Conservation (phyloP, 2,888 invertebrate species). For the Globia sparganii region DNA sequence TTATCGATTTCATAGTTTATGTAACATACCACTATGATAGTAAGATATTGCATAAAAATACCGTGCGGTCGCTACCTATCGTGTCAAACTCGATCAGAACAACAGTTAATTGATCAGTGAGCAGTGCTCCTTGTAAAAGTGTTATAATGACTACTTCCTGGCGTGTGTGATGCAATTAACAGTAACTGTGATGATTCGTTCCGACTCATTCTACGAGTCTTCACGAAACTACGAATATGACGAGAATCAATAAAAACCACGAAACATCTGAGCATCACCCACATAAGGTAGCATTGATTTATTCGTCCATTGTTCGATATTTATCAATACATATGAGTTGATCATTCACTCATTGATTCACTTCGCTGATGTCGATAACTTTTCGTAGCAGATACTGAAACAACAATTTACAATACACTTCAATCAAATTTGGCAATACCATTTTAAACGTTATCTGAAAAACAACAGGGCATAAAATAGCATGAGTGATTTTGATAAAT, state of each 20-base stretch:
- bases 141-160: slow-evolving; percentile 70
- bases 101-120: slow-evolving; percentile 54
- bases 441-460: slow-evolving; percentile 7
- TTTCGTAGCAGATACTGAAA: slow-evolving; percentile 1
- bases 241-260: slow-evolving; percentile 23
- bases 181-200: slow-evolving; percentile 58
- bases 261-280: slow-evolving; percentile 13
- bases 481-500: slow-evolving; percentile 29
- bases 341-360: slow-evolving; percentile 8
- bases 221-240: slow-evolving; percentile 40
- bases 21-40: slow-evolving; percentile 60
- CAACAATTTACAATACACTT: background rate
- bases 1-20: slow-evolving; percentile 68
- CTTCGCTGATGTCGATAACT: background rate
- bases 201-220: slow-evolving; percentile 42
- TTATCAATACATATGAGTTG: background rate
- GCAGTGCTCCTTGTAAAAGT: slow-evolving; percentile 57
- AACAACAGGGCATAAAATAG: slow-evolving; percentile 7
- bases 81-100: slow-evolving; percentile 73
- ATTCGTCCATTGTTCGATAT: background rate
- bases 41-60: slow-evolving; percentile 77
- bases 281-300: background rate
- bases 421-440: background rate
- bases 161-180: slow-evolving; percentile 69
- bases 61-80: slow-evolving; percentile 71